These are phyloP conservation scores for Macroramphosus scolopax DNA, from an alignment of 2,797 vertebrate genomes.

Conservation along the genomic window DNA sequence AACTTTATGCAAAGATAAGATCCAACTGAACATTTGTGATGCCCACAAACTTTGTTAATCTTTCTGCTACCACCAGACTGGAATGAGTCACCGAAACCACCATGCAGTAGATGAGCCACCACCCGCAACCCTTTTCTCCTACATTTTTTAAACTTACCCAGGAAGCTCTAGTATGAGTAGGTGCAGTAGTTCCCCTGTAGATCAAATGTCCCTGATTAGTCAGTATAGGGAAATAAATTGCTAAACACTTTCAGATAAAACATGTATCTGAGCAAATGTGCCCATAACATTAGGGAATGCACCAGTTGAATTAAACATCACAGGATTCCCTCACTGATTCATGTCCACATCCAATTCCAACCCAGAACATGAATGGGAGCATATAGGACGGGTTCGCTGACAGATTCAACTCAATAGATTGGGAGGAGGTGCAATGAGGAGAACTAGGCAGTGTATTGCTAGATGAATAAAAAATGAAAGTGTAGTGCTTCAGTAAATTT, in stretches of 20 bases:
- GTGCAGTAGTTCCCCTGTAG: constrained; percentile 43
- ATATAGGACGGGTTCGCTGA: constrained; percentile 48
- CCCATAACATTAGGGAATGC: constrained; percentile 35
- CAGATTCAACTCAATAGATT: constrained; percentile 57
- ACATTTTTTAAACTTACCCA: constrained; percentile 43
- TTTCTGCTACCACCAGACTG: constrained; percentile 31
- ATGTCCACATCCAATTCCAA: constrained; percentile 40
- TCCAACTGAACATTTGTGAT: constrained; percentile 19
- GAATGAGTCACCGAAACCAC: constrained; percentile 50
- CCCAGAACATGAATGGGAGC: constrained; percentile 26
- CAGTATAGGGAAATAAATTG: constrained; percentile 40
- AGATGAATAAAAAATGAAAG: constrained; percentile 81
- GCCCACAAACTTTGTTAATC: constrained; percentile 16
- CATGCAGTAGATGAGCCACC: constrained; percentile 18
- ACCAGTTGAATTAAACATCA: constrained; percentile 56
- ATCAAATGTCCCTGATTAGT: constrained; percentile 37
- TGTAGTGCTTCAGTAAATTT: constrained; percentile 73
- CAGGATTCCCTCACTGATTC: constrained; percentile 31
- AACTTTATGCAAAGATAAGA: constrained; percentile 21
- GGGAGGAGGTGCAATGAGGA: constrained; percentile 44
- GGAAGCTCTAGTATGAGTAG: constrained; percentile 32
- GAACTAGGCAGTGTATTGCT: constrained; percentile 67
- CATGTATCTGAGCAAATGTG: constrained; percentile 43
- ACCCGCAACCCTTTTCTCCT: constrained; percentile 17
- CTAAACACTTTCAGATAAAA: constrained; percentile 47